Percentiles rank a stretch among this genome's conserved stretches.
Evolutionary conservation across 2,113 vertebrate genomes (phyloP).

Genomic region (Gallinago media): DNA sequence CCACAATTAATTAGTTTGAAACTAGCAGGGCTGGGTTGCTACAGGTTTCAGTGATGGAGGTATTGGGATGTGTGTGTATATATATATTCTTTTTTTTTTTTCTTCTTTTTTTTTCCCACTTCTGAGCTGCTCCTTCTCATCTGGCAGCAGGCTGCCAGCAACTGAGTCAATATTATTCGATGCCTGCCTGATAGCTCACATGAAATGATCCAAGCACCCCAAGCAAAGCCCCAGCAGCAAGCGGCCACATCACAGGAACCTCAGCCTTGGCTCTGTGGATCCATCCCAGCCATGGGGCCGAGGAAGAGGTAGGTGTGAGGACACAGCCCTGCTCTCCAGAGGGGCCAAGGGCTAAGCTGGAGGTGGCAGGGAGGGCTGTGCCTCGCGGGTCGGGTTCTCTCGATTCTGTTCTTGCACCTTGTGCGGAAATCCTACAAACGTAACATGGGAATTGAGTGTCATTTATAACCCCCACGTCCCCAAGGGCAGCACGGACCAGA

Average conservation of each 20-base stretch:
- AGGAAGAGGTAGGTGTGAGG: background rate
- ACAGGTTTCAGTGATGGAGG: background rate
- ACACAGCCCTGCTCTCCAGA: background rate
- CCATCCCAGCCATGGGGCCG: accelerated
- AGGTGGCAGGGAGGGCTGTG: background rate
- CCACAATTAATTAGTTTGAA: constrained; percentile 65
- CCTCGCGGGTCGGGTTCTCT: background rate
- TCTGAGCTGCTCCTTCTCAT: constrained; percentile 49
- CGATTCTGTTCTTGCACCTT: background rate
- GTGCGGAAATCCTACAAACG: background rate
- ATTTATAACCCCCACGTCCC: background rate
- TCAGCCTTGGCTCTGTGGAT: background rate
- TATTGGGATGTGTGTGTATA: background rate
- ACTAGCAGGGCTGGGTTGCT: background rate
- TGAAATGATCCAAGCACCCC: background rate
- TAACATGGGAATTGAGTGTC: background rate
- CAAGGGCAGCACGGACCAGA: background rate
- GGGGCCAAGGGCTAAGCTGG: background rate
- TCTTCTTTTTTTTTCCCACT: background rate
- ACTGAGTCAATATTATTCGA: constrained; percentile 18
- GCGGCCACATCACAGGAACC: constrained; percentile 33
- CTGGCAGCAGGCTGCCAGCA: constrained; percentile 50
- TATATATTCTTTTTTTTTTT: too few relatives aligned
- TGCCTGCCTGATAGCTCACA: background rate
- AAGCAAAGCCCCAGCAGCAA: background rate